Percentiles rank a stretch among this genome's conserved stretches.
Conservation (phyloP, 2,113 vertebrate species). For the Entelurus aequoreus region DNA sequence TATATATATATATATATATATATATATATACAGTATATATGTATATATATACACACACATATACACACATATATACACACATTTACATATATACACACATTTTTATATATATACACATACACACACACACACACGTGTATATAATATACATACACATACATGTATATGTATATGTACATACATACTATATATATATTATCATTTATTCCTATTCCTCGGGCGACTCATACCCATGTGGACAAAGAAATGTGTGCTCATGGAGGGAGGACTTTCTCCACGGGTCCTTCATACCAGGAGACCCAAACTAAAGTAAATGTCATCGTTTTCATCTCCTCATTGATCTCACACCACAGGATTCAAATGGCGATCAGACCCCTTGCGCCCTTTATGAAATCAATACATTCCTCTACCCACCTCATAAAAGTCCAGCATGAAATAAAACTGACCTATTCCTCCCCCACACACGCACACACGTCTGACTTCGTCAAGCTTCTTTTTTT, state of each 20-base stretch:
- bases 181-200: no score
- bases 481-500: not conserved
- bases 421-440: conserved; percentile 39
- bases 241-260: conserved; percentile 10
- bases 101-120: no score
- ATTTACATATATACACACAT: no score
- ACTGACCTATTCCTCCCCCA: not conserved
- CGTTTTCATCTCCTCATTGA: conserved; percentile 56
- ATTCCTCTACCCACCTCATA: conserved; percentile 47
- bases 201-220: not conserved
- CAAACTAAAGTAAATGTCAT: conserved; percentile 56
- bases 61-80: no score
- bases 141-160: no score
- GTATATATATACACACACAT: no score
- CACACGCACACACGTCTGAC: conserved; percentile 17
- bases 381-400: conserved; percentile 67
- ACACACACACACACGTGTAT: no score
- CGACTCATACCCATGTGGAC: conserved; percentile 2
- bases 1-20: no score
- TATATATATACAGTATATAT: no score
- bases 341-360: conserved; percentile 50
- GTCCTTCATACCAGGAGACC: conserved; percentile 47
- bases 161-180: no score
- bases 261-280: conserved; percentile 37
- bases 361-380: conserved; percentile 43